Base-by-base conservation (phyloP, 1,140 invertebrate species). In the Apis cerana region DNA sequence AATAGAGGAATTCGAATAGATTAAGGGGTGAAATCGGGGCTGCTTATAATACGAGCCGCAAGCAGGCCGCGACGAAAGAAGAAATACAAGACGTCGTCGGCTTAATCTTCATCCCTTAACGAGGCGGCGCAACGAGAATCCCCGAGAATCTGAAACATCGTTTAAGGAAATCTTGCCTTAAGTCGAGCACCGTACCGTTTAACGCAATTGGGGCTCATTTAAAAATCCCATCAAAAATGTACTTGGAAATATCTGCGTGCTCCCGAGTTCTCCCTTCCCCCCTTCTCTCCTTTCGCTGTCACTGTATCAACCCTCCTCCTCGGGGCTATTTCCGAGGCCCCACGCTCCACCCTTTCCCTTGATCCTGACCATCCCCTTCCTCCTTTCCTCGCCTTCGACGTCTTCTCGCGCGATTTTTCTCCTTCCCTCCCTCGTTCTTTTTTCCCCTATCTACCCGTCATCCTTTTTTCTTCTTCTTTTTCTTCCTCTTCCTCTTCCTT, bases 161-260 rank as follows among this genome's bases (percentile, higher is more conserved):
- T 92, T 92, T 92, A 92, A 93, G 91, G 89, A 93, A 91, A 94
- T 93, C 90, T 92, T 89, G 84, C 89, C 86, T 89, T 90, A 89
- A 90, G 89, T 89, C 85, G 90, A 89, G 75, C 82, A 33, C 76
- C 74, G 78, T 85, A 78, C 58, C 86, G 86, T 84, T 94, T 93
- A 93, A 94, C 92, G 91, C 92, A 92, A 93, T 94, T 93, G 91
- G 88, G 87, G 88, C 90, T 93, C 92, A 91, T 93, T 94, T 94
- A 93, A 94, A 94, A 94, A 93, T 93, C 91, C 90, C 92, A 93
- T 94, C 92, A 94, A 93, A 93, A 93, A 93, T 91, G 88, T 90
- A 93, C 91, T 92, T 88, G 84, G 82, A 85, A 88, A 90, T 90
- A 87, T 89, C 88, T 84, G 83, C 82, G 85, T 85, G 82, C 75